These are phyloP conservation scores for Norana najaformis DNA, from an alignment of 2,888 invertebrate species.

Conservation along the genomic window DNA sequence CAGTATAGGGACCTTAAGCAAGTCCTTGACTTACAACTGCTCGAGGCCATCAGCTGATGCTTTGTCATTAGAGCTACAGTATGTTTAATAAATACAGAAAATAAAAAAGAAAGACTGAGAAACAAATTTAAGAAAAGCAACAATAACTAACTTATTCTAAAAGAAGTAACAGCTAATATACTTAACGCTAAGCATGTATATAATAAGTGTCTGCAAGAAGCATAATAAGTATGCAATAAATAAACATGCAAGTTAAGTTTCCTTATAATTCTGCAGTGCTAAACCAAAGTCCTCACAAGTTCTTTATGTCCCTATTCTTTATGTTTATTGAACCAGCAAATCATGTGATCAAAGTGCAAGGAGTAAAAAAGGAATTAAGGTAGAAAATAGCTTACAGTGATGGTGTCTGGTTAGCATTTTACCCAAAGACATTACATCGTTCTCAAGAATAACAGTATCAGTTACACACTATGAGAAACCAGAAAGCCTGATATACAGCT, in stretches of 20 bases:
- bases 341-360: background rate
- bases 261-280: background rate
- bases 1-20: too few relatives aligned
- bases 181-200: background rate
- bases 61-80: too few relatives aligned
- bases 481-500: too few relatives aligned
- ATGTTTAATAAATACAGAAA: too few relatives aligned
- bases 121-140: background rate
- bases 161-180: background rate
- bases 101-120: too few relatives aligned
- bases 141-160: background rate
- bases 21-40: too few relatives aligned
- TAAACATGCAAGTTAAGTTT: background rate
- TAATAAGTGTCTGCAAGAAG: too few relatives aligned
- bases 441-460: background rate
- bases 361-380: background rate
- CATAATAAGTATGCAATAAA: background rate
- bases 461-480: background rate
- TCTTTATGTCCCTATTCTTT: too few relatives aligned
- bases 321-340: too few relatives aligned
- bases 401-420: too few relatives aligned
- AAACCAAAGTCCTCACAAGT: background rate
- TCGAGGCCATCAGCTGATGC: too few relatives aligned
- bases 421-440: background rate
- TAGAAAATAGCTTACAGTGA: background rate